A percentile compares a stretch with the other conserved stretches of the same genome.
Evolutionary conservation across 1,140 invertebrate species (phyloP).

Genomic region (Charaxes varanes): DNA sequence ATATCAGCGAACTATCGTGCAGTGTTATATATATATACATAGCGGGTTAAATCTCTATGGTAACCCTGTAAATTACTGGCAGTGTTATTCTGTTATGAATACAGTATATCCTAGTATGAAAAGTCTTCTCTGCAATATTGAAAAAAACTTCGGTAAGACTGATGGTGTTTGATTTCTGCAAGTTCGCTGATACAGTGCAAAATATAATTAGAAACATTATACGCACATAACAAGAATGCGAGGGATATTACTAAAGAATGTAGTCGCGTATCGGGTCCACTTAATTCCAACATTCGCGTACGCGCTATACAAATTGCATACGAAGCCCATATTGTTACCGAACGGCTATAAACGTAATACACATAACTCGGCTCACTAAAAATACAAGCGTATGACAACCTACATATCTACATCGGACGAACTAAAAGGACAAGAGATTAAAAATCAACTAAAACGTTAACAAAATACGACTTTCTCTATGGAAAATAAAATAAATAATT

Average conservation of each 20-base stretch:
- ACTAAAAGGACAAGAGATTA: slow-evolving; percentile 63
- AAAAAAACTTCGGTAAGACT: no score
- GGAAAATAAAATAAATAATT: slow-evolving; percentile 73
- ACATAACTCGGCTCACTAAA: slow-evolving; percentile 67
- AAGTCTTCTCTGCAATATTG: no score
- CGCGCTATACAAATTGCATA: slow-evolving; percentile 35
- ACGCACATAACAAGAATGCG: slow-evolving; percentile 40
- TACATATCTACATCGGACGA: slow-evolving; percentile 67
- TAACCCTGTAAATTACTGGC: slow-evolving; percentile 18
- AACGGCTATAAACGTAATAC: slow-evolving; percentile 63
- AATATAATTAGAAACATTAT: slow-evolving; percentile 14
- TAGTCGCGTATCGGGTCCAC: slow-evolving; percentile 38
- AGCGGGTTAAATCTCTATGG: slow-evolving; percentile 3
- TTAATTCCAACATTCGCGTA: slow-evolving; percentile 48
- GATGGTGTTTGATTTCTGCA: neutral
- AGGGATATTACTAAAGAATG: slow-evolving; percentile 53
- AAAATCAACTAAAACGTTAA: slow-evolving; percentile 73
- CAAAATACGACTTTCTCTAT: slow-evolving; percentile 73
- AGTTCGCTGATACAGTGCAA: slow-evolving; percentile 22
- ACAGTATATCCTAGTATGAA: neutral
- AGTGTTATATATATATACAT: neutral
- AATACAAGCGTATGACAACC: slow-evolving; percentile 70
- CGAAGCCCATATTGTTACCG: slow-evolving; percentile 45
- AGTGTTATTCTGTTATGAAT: no score
- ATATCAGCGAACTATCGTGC: slow-evolving; percentile 20